Evolutionary conservation across 2,113 vertebrate species (phyloP), one percentile per base, ranked within the genome.

Genomic region (Aix galericulata): DNA sequence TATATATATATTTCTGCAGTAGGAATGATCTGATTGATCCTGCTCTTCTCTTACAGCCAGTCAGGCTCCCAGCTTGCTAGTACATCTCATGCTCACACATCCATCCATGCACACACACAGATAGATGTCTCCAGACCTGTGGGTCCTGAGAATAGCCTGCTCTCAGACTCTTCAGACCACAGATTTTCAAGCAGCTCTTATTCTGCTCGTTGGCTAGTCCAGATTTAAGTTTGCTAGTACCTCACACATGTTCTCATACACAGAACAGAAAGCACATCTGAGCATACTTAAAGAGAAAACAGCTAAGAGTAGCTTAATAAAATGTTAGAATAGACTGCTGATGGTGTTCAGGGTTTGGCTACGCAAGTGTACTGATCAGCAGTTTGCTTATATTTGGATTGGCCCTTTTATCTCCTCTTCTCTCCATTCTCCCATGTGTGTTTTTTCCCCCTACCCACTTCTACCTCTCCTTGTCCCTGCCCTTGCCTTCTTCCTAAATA

Each of bases 381-480:
- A 40, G 15, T 46, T 77, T 73, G 11, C 14, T 77, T 63, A 32
- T 10, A 8, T 8, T 56, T 82, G 40, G 1, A 27, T 69, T 38
- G 31, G 12, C 11, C 7, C 16, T 36, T 85, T 82, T 31, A 53
- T 48, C 15, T 82, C 17, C 31, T 14, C 7, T 77, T 67, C 17
- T 48, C 23, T 66, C 23, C 6, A 6, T 79, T 79, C 60, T 46
- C 6, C 5, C 17, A 22, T 76, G 14, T 7, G 44, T 80, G 6
- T 25, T 87, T 22, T 31, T 58, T n/a, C 3, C 6, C 1, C 1
- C 0, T 3, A 1, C 5, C 11, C 3, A 11, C 11, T 60, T 82
- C 11, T 55, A 4, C 53, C 40, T 71, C 10, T 46, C 17, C 18
- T 0, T 0, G 13, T 69, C 11, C 44, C 32, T 62, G 23, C 9